phyloP scores from a whole-genome alignment of 2,113 vertebrate species.

The human region GRCh38 chr22:46614001-46614500 shows the following conservation, averaged over 20 bases:
- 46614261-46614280: rapidly evolving
- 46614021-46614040: not conserved
- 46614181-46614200: rapidly evolving
- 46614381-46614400: rapidly evolving
- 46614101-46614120: rapidly evolving
- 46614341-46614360: rapidly evolving
- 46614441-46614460: rapidly evolving
- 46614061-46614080: rapidly evolving
- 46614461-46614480: rapidly evolving
- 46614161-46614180: rapidly evolving
- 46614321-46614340: rapidly evolving
- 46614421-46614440: rapidly evolving
- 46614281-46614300: rapidly evolving
- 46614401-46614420: rapidly evolving
- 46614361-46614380: not conserved
- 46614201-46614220: rapidly evolving
- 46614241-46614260: rapidly evolving
- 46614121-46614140: rapidly evolving
- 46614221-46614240: rapidly evolving
- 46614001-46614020: rapidly evolving
- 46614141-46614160: rapidly evolving
- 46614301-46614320: rapidly evolving
- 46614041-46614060: not conserved
- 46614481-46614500: rapidly evolving
- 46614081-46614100: rapidly evolving